Evolutionary conservation across 2,888 invertebrate genomes (phyloP), one percentile per base, ranked within the genome.

Genomic region (Bedellia somnulentella): DNA sequence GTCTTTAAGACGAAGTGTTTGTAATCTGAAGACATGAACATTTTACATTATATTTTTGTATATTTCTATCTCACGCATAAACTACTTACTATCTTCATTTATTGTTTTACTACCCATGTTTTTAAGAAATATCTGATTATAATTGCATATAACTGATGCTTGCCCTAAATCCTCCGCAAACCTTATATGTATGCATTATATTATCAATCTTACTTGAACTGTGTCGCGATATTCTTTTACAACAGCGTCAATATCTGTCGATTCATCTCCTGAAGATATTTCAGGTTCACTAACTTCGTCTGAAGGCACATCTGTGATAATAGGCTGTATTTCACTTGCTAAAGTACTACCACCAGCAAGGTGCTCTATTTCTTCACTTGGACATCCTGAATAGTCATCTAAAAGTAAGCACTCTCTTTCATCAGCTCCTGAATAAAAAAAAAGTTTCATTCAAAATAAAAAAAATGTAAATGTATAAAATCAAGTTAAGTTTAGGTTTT

Each of bases 171-270:
- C n/a, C n/a, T n/a, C n/a, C n/a, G n/a, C 18, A 18, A 18, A 5
- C 18, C 18, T 18, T 18, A 18, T 18, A 5, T 6, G 18, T 18
- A 18, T 5, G 18, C 9, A 18, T 18, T 5, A 6, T 18, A 18
- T 9, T 18, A 18, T 18, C 5, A 5, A 18, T 18, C 37, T 45
- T 53, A 84, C 86, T 61, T 85, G 83, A 38, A 87, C 77, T 42
- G 81, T 80, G 46, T 87, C 87, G 35, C 81, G 80, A 46, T 87
- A 88, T 48, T 87, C 87, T 46, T 86, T 86, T 1, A 88, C 87
- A 10, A 85, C 85, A 1, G 85, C 85, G 50, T 88, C 88, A 31
- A 88, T 86, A 45, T 88, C 88, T 2, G 87, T 87, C 1, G 85
- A 86, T 38, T 82, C 85, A 37, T 83, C 83, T 14, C 73, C 75